phyloP scores from a whole-genome alignment of 1,140 invertebrate genomes.

The Sarcophaga peregrina region DNA sequence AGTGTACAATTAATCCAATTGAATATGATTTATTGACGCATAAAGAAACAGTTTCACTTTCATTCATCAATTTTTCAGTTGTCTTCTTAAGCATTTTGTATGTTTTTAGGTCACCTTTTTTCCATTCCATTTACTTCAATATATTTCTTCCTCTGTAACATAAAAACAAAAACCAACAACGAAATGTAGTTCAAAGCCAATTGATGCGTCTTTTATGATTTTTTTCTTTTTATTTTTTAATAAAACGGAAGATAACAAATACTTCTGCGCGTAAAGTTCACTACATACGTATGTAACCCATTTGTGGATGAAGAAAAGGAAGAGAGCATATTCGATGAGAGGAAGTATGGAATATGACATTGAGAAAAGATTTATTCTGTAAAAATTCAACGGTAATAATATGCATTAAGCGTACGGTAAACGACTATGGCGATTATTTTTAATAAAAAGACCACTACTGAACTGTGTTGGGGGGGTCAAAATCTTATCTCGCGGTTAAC shows the following conservation, averaged over 20 bases:
- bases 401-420: no score
- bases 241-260: neutral
- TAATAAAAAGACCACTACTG: no score
- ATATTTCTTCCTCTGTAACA: no score
- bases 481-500: no score
- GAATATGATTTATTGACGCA: no score
- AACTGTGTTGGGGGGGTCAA: no score
- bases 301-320: neutral
- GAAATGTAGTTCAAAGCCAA: constrained; percentile 46
- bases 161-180: neutral
- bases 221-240: no score
- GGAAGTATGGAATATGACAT: neutral
- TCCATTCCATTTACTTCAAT: neutral
- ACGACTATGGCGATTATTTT: no score
- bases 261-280: neutral
- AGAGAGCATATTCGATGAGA: neutral
- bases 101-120: neutral
- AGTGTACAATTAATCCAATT: no score
- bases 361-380: neutral
- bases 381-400: no score
- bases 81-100: neutral
- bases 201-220: neutral
- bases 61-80: neutral
- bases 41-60: no score
- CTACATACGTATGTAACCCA: constrained; percentile 3